A percentile compares a stretch with the other conserved stretches of the same genome.
These are phyloP conservation scores for Periophthalmodon schlosseri DNA, from an alignment of 2,113 vertebrate genomes.

Conservation along the genomic window DNA sequence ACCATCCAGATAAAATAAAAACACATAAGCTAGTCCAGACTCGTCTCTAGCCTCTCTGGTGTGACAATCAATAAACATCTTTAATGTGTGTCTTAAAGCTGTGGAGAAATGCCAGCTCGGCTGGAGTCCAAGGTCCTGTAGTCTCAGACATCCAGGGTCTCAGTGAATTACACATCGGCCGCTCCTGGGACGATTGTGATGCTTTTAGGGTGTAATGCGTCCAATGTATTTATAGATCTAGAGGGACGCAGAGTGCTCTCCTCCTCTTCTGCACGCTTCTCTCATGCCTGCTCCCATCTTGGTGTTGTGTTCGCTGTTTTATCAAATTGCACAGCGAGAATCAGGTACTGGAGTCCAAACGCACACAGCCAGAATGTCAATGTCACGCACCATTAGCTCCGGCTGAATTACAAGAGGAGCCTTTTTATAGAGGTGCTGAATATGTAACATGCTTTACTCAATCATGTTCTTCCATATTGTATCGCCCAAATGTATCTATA, in stretches of 20 bases:
- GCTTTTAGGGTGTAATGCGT: slow-evolving; percentile 72
- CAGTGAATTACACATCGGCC: slow-evolving; percentile 45
- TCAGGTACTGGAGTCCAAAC: slow-evolving; percentile 39
- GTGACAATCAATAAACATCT: slow-evolving; percentile 43
- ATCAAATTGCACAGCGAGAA: slow-evolving; percentile 44
- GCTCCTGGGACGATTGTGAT: slow-evolving; percentile 67
- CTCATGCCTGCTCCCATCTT: slow-evolving; percentile 44
- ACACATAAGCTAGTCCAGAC: neutral
- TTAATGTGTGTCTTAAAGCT: slow-evolving; percentile 28
- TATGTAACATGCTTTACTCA: neutral
- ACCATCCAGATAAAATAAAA: neutral
- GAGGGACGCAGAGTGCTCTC: slow-evolving; percentile 57
- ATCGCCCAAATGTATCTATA: neutral
- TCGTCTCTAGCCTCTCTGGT: slow-evolving; percentile 20
- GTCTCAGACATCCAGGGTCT: slow-evolving; percentile 39
- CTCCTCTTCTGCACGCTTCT: slow-evolving; percentile 19
- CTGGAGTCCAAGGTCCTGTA: slow-evolving; percentile 41
- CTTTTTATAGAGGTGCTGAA: neutral
- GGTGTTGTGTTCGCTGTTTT: slow-evolving; percentile 57
- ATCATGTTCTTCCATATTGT: neutral
- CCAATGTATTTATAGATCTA: slow-evolving; percentile 73
- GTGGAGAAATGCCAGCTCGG: slow-evolving; percentile 48
- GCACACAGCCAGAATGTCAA: slow-evolving; percentile 10
- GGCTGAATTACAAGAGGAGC: neutral
- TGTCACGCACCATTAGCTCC: slow-evolving; percentile 22